phyloP scores from a whole-genome alignment of 2,113 vertebrate species.

The Guaruba guarouba region DNA sequence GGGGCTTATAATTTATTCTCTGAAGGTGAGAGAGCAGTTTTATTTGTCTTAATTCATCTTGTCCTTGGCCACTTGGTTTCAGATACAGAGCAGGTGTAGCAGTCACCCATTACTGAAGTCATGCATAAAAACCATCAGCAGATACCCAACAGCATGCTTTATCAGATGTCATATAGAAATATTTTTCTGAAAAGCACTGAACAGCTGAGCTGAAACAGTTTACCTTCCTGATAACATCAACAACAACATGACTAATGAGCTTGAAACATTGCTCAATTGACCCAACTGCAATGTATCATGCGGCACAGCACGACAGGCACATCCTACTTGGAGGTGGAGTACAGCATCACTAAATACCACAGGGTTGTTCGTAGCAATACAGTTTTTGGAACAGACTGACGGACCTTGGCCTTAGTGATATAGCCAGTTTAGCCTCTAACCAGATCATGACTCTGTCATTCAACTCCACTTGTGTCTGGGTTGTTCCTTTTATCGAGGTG shows the following conservation, averaged over 20 bases:
- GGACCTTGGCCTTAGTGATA: background rate
- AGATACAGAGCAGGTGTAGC: background rate
- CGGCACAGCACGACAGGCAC: background rate
- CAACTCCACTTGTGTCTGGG: background rate
- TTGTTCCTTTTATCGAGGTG: background rate
- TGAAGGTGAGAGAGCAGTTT: background rate
- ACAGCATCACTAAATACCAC: background rate
- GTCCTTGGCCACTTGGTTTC: background rate
- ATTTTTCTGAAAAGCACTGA: background rate
- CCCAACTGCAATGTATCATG: background rate
- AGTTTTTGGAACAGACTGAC: background rate
- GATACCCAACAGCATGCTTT: fast-evolving
- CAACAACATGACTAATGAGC: background rate
- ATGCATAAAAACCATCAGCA: background rate
- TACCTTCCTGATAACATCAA: background rate
- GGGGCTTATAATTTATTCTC: background rate
- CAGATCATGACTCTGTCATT: background rate
- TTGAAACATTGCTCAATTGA: background rate
- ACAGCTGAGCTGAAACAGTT: background rate
- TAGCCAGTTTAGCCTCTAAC: background rate
- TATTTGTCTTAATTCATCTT: background rate
- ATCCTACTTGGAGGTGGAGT: background rate
- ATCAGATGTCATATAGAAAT: background rate
- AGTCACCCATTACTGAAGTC: background rate
- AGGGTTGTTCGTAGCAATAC: background rate